These are phyloP conservation scores for Vollenhovia emeryi DNA, from an alignment of 1,140 invertebrate species.

Conservation along the genomic window DNA sequence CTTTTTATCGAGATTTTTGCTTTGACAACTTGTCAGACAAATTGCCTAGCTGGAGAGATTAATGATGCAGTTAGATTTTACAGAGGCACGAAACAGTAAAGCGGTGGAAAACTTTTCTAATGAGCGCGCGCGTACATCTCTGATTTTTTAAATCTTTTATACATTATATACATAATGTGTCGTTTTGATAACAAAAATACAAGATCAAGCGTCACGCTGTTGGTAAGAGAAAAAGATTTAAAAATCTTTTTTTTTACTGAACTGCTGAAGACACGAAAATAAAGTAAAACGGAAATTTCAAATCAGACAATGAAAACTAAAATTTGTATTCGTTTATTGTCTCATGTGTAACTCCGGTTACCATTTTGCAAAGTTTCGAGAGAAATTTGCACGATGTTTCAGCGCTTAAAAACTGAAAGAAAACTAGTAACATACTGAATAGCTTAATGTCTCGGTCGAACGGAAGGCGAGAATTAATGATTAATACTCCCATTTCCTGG, in stretches of 20 bases:
- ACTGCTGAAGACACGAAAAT: neutral
- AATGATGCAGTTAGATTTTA: slow-evolving; percentile 26
- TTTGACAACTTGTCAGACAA: slow-evolving; percentile 52
- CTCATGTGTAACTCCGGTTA: neutral
- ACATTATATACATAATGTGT: neutral
- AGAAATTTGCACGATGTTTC: neutral
- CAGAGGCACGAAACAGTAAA: slow-evolving; percentile 15
- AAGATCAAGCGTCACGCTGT: neutral
- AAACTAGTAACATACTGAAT: neutral
- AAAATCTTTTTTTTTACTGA: neutral
- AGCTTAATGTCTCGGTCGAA: neutral
- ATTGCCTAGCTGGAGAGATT: slow-evolving; percentile 46
- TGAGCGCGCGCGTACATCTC: neutral
- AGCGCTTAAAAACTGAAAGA: neutral
- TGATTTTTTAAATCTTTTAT: neutral
- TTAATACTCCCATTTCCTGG: neutral
- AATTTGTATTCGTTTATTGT: neutral
- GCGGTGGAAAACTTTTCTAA: slow-evolving; percentile 13
- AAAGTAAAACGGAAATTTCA: neutral
- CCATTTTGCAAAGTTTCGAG: neutral
- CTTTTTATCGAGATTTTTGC: slow-evolving; percentile 50
- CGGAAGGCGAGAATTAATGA: neutral
- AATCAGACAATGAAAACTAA: neutral
- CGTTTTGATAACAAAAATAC: neutral
- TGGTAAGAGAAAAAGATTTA: neutral